These are phyloP conservation scores for Anser brachyrhynchus DNA, from an alignment of 2,113 vertebrate genomes.

Conservation along the genomic window DNA sequence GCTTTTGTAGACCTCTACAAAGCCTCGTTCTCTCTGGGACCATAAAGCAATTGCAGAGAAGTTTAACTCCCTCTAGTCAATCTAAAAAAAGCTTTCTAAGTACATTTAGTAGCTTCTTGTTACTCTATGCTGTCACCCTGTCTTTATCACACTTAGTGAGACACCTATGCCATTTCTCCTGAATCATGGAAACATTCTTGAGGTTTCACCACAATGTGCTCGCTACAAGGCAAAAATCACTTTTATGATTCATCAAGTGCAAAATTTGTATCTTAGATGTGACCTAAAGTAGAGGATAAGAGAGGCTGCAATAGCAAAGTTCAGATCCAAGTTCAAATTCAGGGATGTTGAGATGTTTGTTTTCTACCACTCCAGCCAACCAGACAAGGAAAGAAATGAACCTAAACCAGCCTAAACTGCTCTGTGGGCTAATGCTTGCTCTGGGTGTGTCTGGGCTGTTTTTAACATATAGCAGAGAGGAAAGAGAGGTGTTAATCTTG, in stretches of 20 bases:
- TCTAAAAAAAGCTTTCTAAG: not conserved
- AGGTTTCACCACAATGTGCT: not conserved
- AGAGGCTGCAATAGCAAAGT: not conserved
- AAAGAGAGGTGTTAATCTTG: not conserved
- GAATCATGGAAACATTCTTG: not conserved
- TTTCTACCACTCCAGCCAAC: not conserved
- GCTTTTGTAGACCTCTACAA: not conserved
- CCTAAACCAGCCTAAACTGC: not conserved
- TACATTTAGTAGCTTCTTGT: not conserved
- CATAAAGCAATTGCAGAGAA: not conserved
- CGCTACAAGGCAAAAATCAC: not conserved
- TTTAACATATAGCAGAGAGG: not conserved
- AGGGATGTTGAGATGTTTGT: not conserved
- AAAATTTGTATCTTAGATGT: not conserved
- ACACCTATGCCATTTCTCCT: not conserved
- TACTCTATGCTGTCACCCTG: not conserved
- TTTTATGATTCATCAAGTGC: not conserved
- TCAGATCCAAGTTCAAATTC: not conserved
- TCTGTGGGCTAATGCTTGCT: not conserved
- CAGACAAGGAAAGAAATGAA: not conserved
- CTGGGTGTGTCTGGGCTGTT: not conserved
- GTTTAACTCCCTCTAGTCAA: not conserved
- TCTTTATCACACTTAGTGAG: not conserved
- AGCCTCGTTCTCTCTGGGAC: not conserved
- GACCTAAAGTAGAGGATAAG: not conserved